A percentile compares a stretch with the other conserved stretches of the same genome.
Evolutionary conservation across 2,797 vertebrate genomes (phyloP).

Genomic region (Chelon labrosus): DNA sequence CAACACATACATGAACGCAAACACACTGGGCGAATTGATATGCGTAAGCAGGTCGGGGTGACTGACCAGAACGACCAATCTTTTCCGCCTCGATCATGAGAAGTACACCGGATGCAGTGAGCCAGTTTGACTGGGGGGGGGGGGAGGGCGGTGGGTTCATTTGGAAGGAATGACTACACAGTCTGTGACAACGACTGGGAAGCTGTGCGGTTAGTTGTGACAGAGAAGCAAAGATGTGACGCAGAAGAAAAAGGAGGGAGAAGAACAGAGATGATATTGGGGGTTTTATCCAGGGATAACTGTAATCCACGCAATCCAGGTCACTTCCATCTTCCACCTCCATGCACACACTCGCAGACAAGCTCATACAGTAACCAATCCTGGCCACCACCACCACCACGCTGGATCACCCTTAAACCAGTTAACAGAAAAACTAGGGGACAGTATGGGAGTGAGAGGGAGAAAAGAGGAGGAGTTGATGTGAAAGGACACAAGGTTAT

Average conservation of each 20-base stretch:
- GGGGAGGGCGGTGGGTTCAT: conserved; percentile 28
- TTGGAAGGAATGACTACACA: conserved; percentile 39
- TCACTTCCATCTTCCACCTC: conserved; percentile 33
- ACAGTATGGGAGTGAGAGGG: conserved; percentile 40
- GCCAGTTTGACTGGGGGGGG: conserved; percentile 29
- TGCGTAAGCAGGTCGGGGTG: conserved; percentile 2
- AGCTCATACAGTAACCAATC: conserved; percentile 10
- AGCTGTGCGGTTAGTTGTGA: neutral
- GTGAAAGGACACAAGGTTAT: conserved; percentile 69
- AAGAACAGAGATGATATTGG: conserved; percentile 10
- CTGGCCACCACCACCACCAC: neutral
- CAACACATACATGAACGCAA: conserved; percentile 8
- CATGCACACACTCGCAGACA: conserved; percentile 6
- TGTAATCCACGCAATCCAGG: conserved; percentile 69
- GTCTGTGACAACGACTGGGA: conserved; percentile 2
- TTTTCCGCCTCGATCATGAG: conserved; percentile 44
- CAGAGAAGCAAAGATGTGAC: conserved; percentile 12
- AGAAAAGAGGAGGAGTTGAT: conserved; percentile 43
- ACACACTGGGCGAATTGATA: conserved; percentile 18
- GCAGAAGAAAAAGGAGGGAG: neutral
- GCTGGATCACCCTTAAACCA: conserved; percentile 40
- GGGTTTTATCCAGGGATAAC: conserved; percentile 17
- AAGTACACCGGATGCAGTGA: conserved; percentile 46
- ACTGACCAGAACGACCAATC: conserved; percentile 26
- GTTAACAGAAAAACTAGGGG: conserved; percentile 23